Evolutionary conservation across 1,140 invertebrate species (phyloP), one percentile per base, ranked within the genome.

Genomic region (Sweltsa coloradensis): DNA sequence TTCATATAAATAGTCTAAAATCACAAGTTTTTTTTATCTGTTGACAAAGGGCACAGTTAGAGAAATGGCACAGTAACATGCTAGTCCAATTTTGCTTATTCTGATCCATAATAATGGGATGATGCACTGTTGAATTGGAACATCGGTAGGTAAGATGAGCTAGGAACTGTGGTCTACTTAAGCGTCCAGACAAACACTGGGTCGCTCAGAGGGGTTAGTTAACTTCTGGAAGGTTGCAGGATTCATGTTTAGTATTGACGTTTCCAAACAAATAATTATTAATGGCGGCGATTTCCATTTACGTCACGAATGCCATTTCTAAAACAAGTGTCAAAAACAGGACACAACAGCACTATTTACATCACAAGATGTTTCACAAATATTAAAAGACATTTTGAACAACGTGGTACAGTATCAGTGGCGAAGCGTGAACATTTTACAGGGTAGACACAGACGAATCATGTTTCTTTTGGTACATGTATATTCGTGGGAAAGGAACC

Each of bases 1-100:
- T 47, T 50, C 48, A 45, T 50, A 50, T 50, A 50, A 50, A 50
- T 50, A 50, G 36, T 50, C 48, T 50, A 50, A 50, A 50, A 50
- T 50, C 48, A 50, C 48, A 50, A 50, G 45, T 47, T 47, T 37
- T 34, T 45, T 34, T n/a, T n/a, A n/a, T 29, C 43, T 50, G 19
- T 44, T 48, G 46, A 48, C 46, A 48, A 43, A 34, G 46, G 46
- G 46, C 46, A 48, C 46, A 48, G 46, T 48, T 48, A 48, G 37
- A 48, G 46, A 48, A 48, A 48, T 48, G 46, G 46, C 46, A 48
- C 46, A 26, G 46, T 39, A 48, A 40, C 46, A 41, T 42, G 39
- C 21, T 29, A 40, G 36, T 44, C 25, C 14, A 43, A 48, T 48
- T 14, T 48, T 48, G 25, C 26, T 40, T 44, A 13, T 47, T 47